phyloP scores from a whole-genome alignment of 2,113 vertebrate species.

The Stercorarius parasiticus region DNA sequence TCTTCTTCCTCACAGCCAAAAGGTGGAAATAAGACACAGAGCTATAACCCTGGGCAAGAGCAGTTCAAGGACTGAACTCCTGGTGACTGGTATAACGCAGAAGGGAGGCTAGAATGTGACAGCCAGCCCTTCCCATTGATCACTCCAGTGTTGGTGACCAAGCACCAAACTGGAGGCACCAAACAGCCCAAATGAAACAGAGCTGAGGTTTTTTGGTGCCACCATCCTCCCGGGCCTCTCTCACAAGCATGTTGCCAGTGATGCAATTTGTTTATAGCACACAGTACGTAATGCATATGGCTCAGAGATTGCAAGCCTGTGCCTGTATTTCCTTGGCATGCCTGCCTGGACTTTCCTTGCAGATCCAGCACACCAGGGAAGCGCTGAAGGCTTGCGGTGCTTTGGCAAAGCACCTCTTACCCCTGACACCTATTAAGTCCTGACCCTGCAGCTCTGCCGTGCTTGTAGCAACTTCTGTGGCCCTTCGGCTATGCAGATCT shows the following conservation, averaged over 20 bases:
- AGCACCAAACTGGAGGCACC: neutral
- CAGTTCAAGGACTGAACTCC: neutral
- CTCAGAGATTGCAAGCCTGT: neutral
- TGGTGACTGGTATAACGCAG: neutral
- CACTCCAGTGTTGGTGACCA: neutral
- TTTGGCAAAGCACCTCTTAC: neutral
- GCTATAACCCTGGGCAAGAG: neutral
- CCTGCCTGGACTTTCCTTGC: neutral
- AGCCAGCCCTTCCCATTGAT: slow-evolving; percentile 4
- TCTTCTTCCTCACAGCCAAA: neutral
- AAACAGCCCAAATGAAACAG: neutral
- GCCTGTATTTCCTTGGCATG: neutral
- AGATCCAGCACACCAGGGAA: neutral
- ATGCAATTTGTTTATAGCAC: neutral
- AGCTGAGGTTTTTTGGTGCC: neutral
- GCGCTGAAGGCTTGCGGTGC: neutral
- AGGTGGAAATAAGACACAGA: neutral
- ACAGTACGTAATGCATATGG: neutral
- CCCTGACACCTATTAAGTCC: neutral
- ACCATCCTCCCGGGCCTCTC: slow-evolving; percentile 2
- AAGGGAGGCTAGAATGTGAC: neutral
- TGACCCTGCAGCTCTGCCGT: neutral
- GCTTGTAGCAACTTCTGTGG: neutral
- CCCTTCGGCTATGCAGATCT: neutral
- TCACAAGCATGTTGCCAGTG: neutral